A percentile compares a stretch with the other conserved stretches of the same genome.
These are phyloP conservation scores for Phaethon lepturus DNA, from an alignment of 2,113 vertebrate genomes.

Conservation along the genomic window DNA sequence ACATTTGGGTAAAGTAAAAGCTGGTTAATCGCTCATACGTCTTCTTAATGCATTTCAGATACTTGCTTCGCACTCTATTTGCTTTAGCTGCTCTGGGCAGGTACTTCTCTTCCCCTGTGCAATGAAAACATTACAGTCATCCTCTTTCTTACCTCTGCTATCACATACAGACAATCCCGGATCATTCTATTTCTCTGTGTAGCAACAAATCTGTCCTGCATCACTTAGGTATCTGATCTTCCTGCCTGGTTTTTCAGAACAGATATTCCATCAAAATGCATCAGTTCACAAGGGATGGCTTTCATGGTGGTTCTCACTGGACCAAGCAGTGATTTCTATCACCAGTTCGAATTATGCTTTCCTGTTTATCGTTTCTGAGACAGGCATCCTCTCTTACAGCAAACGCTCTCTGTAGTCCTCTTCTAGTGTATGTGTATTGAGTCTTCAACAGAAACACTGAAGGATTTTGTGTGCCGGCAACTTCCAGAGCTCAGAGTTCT, in stretches of 20 bases:
- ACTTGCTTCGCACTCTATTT: neutral
- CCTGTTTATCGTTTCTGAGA: neutral
- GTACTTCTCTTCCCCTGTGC: neutral
- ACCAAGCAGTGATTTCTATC: neutral
- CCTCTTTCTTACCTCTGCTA: neutral
- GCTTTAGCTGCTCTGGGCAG: neutral
- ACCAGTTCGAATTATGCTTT: neutral
- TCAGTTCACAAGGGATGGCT: neutral
- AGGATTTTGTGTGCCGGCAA: neutral
- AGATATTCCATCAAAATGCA: neutral
- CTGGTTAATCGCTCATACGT: neutral
- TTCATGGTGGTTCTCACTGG: neutral
- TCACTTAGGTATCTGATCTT: conserved; percentile 15
- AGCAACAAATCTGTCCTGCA: neutral
- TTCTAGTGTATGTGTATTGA: neutral
- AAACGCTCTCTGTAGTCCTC: neutral
- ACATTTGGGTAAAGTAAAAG: neutral
- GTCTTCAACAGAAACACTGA: neutral
- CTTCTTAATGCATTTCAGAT: neutral
- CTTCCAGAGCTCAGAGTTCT: neutral
- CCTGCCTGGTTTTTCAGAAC: neutral
- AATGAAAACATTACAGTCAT: neutral
- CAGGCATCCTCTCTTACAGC: neutral
- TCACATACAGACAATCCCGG: neutral
- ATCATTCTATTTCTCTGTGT: neutral